Evolutionary conservation across 1,140 invertebrate genomes (phyloP).

Genomic region (Anoplolepis gracilipes): DNA sequence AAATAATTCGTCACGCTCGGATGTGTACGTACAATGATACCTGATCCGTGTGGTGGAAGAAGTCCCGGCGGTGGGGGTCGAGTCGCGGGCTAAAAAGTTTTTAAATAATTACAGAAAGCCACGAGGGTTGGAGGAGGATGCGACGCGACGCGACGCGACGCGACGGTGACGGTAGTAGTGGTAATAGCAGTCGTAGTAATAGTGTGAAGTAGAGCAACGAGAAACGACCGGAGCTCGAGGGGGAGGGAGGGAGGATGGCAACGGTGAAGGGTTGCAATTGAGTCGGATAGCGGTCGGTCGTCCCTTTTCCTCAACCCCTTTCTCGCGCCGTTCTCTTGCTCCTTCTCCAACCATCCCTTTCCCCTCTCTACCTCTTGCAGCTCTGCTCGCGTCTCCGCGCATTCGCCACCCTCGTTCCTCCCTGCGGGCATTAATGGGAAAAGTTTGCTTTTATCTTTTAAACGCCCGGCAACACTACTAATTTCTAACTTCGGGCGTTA

Average conservation of each 20-base stretch:
- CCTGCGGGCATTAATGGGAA: constrained; percentile 84
- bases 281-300: constrained; percentile 74
- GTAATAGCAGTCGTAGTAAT: no score
- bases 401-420: constrained; percentile 67
- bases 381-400: constrained; percentile 15
- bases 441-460: constrained; percentile 86
- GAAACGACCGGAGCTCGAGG: background rate
- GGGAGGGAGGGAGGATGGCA: background rate
- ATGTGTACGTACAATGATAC: constrained; percentile 66
- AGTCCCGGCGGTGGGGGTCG: constrained; percentile 22
- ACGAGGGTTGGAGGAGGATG: constrained; percentile 3
- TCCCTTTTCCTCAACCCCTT: constrained; percentile 27
- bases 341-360: background rate
- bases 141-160: constrained; percentile 26
- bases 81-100: constrained; percentile 79
- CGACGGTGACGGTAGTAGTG: background rate
- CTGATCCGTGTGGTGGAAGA: constrained; percentile 42
- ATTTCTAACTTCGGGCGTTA: constrained; percentile 85
- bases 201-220: constrained; percentile 2
- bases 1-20: constrained; percentile 64
- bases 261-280: constrained; percentile 79
- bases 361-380: background rate
- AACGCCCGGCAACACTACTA: constrained; percentile 85
- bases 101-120: constrained; percentile 83
- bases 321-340: constrained; percentile 36